A percentile compares a stretch with the other conserved stretches of the same genome.
Evolutionary conservation across 2,797 vertebrate species (phyloP).

Genomic region (Acanthornis magna): DNA sequence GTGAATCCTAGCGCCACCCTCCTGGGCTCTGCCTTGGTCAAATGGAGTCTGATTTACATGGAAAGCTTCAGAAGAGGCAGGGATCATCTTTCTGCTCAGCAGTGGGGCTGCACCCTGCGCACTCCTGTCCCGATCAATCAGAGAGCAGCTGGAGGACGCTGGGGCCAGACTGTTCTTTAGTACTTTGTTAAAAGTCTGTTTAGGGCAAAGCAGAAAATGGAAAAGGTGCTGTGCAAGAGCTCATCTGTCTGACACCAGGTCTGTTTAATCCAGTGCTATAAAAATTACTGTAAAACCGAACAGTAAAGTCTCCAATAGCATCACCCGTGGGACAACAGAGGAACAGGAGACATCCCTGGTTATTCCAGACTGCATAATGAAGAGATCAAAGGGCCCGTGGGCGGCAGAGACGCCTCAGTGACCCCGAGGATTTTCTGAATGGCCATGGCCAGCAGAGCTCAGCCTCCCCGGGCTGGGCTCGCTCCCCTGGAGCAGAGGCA

Average conservation of each 20-base stretch:
- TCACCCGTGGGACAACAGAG: neutral
- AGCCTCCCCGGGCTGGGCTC: neutral
- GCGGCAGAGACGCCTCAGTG: neutral
- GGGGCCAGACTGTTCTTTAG: neutral
- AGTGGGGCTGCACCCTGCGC: neutral
- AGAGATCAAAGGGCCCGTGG: neutral
- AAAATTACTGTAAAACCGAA: neutral
- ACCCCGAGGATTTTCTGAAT: neutral
- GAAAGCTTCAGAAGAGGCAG: neutral
- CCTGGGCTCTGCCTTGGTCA: neutral
- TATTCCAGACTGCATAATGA: neutral
- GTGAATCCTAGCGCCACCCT: neutral
- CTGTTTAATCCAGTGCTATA: neutral
- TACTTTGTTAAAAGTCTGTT: neutral
- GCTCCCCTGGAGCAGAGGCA: neutral
- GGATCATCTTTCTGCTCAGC: neutral
- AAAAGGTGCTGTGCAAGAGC: neutral
- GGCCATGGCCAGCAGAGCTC: neutral
- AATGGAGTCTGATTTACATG: rapidly evolving
- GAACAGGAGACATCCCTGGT: neutral
- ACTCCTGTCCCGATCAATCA: rapidly evolving
- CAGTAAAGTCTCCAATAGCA: neutral
- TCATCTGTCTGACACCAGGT: neutral
- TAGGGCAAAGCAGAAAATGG: neutral
- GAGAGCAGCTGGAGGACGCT: neutral